A percentile compares a stretch with the other conserved stretches of the same genome.
These are phyloP conservation scores for Larimichthys crocea DNA, from an alignment of 2,113 vertebrate genomes.

Conservation along the genomic window DNA sequence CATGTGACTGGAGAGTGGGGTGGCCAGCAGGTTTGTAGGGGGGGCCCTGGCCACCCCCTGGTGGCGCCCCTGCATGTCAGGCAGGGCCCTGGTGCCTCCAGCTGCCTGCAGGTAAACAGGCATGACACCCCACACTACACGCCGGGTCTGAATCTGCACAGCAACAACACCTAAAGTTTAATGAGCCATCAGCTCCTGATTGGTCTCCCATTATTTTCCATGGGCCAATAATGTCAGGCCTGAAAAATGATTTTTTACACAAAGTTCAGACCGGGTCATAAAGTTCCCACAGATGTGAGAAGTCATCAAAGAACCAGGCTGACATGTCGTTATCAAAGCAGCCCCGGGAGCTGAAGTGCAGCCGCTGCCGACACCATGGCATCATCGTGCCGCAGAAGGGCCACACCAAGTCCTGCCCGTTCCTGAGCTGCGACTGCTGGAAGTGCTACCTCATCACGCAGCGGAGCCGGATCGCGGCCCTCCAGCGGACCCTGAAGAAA, in stretches of 20 bases:
- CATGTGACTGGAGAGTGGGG: no score
- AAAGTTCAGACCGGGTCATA: neutral
- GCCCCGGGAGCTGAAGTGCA: neutral
- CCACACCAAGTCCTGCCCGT: neutral
- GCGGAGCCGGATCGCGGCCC: neutral
- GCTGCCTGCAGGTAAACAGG: no score
- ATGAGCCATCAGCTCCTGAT: neutral
- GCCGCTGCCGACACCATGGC: slow-evolving; percentile 53
- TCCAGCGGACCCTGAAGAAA: neutral
- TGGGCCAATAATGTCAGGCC: neutral
- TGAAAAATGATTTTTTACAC: slow-evolving; percentile 3
- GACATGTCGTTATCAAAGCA: neutral
- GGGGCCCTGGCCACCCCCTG: no score
- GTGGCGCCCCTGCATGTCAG: no score
- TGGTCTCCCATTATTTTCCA: neutral
- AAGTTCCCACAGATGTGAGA: neutral
- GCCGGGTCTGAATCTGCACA: neutral
- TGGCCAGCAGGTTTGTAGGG: no score
- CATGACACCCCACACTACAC: neutral
- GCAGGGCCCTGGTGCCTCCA: no score
- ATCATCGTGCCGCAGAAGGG: slow-evolving; percentile 42
- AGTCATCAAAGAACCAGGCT: no score
- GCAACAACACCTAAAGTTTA: neutral
- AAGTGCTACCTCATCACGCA: slow-evolving; percentile 15
- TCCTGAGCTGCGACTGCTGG: slow-evolving; percentile 30